These are phyloP conservation scores for Sycophila texana DNA, from an alignment of 2,888 invertebrate species.

Conservation along the genomic window DNA sequence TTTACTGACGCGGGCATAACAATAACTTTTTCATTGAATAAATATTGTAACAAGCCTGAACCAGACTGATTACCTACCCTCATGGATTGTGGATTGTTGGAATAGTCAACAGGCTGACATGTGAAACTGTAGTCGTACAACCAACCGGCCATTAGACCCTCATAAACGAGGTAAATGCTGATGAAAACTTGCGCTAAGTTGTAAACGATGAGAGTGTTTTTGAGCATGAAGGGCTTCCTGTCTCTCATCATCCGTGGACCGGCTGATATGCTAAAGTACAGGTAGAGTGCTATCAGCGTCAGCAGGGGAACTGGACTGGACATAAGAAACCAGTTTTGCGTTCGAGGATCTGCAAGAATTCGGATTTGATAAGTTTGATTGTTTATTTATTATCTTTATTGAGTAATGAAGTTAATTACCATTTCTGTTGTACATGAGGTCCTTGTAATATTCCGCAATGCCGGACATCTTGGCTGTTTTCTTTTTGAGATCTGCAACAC, in stretches of 20 bases:
- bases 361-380: not conserved
- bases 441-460: slow-evolving; percentile 69
- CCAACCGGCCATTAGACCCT: slow-evolving; percentile 73
- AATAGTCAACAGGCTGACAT: slow-evolving; percentile 85
- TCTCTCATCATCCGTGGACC: slow-evolving; percentile 93
- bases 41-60: not conserved
- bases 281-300: slow-evolving; percentile 81
- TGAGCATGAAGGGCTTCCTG: slow-evolving; percentile 88
- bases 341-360: slow-evolving; percentile 80
- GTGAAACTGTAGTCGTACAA: slow-evolving; percentile 81
- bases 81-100: slow-evolving; percentile 78
- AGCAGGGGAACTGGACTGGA: slow-evolving; percentile 82
- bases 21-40: not conserved
- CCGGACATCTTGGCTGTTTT: slow-evolving; percentile 65
- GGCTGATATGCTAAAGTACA: slow-evolving; percentile 84
- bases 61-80: slow-evolving; percentile 78
- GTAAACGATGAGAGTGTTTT: slow-evolving; percentile 87
- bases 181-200: slow-evolving; percentile 91
- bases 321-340: slow-evolving; percentile 85
- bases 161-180: slow-evolving; percentile 87
- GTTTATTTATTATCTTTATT: not conserved
- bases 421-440: slow-evolving; percentile 67
- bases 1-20: too few species aligned
- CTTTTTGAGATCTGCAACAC: slow-evolving; percentile 56
- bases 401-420: slow-evolving; percentile 61